Percentiles rank a stretch among this genome's conserved stretches.
These are phyloP conservation scores for Hirundichthys speculiger DNA, from an alignment of 2,113 vertebrate genomes.

Conservation along the genomic window DNA sequence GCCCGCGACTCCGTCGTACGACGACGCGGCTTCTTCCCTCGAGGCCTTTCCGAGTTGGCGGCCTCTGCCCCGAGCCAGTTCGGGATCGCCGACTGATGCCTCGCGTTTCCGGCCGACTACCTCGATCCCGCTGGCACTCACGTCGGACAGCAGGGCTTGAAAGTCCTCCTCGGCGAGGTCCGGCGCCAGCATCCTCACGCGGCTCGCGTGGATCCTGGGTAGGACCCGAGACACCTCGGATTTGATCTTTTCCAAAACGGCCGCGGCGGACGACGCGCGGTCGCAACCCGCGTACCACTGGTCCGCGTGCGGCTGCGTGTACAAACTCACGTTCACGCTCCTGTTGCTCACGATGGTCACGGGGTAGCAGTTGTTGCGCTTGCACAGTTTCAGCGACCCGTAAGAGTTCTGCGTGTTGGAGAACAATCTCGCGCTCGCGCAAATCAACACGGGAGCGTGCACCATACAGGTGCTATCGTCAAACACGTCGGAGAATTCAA, in stretches of 20 bases:
- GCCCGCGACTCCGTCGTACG: too few relatives aligned
- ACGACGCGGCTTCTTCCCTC: neutral
- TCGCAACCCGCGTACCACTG: too few relatives aligned
- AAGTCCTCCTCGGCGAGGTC: neutral
- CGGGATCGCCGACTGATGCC: neutral
- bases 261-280: too few relatives aligned
- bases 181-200: neutral
- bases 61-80: rapidly evolving
- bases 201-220: neutral
- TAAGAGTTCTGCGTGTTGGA: neutral
- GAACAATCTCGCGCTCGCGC: neutral
- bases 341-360: neutral
- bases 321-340: neutral
- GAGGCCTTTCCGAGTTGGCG: neutral
- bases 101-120: neutral
- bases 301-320: neutral
- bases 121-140: neutral
- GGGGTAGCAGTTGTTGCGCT: neutral
- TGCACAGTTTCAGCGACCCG: neutral
- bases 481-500: neutral
- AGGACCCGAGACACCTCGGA: neutral
- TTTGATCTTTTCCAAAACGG: neutral
- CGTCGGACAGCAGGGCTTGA: neutral
- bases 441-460: neutral
- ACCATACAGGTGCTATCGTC: neutral